Percentiles rank a stretch among this genome's conserved stretches.
Conservation (phyloP, 2,113 vertebrate species). For the Ardeotis arabs region DNA sequence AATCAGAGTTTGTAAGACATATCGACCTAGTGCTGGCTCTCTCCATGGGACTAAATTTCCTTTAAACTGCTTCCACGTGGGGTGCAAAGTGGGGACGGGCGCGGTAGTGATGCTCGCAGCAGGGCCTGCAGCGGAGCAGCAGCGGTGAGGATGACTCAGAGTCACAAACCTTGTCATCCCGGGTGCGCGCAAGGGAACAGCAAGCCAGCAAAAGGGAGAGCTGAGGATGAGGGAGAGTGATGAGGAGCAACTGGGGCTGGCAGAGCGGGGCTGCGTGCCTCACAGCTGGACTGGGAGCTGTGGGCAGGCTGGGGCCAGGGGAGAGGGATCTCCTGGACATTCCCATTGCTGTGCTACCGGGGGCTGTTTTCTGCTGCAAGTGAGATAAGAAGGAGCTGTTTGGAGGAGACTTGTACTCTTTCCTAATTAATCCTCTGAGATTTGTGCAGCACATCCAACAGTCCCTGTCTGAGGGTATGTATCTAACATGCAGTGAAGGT, state of each 20-base stretch:
- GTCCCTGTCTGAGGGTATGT: not conserved
- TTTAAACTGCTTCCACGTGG: not conserved
- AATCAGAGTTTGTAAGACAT: not conserved
- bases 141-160: not conserved
- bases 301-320: not conserved
- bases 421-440: not conserved
- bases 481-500: not conserved
- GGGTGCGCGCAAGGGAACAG: fast-evolving
- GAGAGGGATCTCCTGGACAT: fast-evolving
- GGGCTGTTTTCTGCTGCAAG: not conserved
- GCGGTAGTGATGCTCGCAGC: not conserved
- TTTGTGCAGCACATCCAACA: not conserved
- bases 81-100: not conserved
- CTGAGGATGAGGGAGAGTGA: fast-evolving
- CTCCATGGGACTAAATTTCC: constrained; percentile 1
- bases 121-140: not conserved
- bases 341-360: fast-evolving
- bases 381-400: not conserved
- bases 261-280: fast-evolving
- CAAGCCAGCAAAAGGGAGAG: not conserved
- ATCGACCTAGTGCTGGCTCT: not conserved
- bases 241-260: not conserved
- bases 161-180: not conserved
- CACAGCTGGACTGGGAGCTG: not conserved
- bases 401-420: not conserved